phyloP scores from a whole-genome alignment of 1,140 invertebrate genomes.

The Manduca sexta region DNA sequence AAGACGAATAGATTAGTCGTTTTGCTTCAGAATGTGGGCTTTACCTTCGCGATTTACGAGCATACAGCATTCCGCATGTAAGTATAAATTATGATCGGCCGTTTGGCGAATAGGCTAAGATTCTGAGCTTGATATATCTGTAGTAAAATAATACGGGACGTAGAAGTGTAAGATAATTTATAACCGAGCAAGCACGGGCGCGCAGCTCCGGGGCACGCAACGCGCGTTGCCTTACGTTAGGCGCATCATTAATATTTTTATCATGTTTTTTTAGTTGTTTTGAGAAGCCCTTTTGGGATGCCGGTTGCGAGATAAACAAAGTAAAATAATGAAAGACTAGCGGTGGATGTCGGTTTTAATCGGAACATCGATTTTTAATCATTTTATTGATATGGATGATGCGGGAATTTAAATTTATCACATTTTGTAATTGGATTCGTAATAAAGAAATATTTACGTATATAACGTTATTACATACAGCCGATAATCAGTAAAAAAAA shows the following conservation, averaged over 20 bases:
- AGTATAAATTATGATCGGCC: constrained; percentile 54
- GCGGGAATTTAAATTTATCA: constrained; percentile 44
- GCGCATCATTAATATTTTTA: constrained; percentile 69
- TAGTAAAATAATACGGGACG: constrained; percentile 62
- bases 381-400: constrained; percentile 51
- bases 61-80: constrained; percentile 27
- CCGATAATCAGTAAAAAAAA: constrained; percentile 13
- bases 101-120: constrained; percentile 45
- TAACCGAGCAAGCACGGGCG: constrained; percentile 53
- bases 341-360: constrained; percentile 50
- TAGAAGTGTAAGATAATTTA: constrained; percentile 63
- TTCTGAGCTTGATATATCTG: constrained; percentile 56
- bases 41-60: constrained; percentile 37
- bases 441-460: constrained; percentile 17
- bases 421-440: constrained; percentile 29
- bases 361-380: constrained; percentile 56
- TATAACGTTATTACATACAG: constrained; percentile 28
- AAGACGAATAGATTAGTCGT: constrained; percentile 22
- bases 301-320: constrained; percentile 61
- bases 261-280: constrained; percentile 67
- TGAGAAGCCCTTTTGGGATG: constrained; percentile 46
- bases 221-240: constrained; percentile 58
- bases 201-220: constrained; percentile 45
- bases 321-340: constrained; percentile 58
- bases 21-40: constrained; percentile 26